Conservation (phyloP, 2,113 vertebrate genomes). For the Sander lucioperca region DNA sequence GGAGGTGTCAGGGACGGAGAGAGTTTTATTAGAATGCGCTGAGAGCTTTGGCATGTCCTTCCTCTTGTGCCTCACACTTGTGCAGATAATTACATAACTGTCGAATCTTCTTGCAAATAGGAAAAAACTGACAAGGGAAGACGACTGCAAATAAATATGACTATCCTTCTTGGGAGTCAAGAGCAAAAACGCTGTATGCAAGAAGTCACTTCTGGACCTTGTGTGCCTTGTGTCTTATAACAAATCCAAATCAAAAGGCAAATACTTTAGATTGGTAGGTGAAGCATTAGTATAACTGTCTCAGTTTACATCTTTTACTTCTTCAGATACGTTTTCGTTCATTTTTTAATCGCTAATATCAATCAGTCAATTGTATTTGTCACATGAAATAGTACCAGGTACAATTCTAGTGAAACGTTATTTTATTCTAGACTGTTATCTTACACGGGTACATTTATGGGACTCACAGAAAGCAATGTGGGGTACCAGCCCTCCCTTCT, state of each 20-base stretch:
- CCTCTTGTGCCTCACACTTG: conserved; percentile 30
- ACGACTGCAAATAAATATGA: background rate
- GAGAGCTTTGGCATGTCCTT: conserved; percentile 14
- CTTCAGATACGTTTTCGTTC: background rate
- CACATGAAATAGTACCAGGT: too few species aligned
- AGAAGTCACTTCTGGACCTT: background rate
- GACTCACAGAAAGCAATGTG: conserved; percentile 1
- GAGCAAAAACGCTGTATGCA: background rate
- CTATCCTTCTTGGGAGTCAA: background rate
- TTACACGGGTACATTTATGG: background rate
- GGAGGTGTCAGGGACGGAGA: conserved; percentile 52
- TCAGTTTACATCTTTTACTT: background rate
- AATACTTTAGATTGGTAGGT: background rate
- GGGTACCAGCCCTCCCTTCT: conserved; percentile 21
- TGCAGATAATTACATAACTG: conserved; percentile 50
- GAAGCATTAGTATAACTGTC: background rate
- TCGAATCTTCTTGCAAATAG: background rate
- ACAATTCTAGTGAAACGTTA: too few species aligned
- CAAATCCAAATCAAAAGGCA: background rate
- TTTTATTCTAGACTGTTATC: too few species aligned
- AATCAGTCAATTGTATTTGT: too few species aligned
- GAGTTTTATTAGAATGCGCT: conserved; percentile 41
- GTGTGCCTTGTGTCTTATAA: background rate
- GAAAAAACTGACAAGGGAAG: background rate
- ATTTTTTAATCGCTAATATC: background rate